These are phyloP conservation scores for Istiophorus platypterus DNA, from an alignment of 2,113 vertebrate genomes.

Conservation along the genomic window DNA sequence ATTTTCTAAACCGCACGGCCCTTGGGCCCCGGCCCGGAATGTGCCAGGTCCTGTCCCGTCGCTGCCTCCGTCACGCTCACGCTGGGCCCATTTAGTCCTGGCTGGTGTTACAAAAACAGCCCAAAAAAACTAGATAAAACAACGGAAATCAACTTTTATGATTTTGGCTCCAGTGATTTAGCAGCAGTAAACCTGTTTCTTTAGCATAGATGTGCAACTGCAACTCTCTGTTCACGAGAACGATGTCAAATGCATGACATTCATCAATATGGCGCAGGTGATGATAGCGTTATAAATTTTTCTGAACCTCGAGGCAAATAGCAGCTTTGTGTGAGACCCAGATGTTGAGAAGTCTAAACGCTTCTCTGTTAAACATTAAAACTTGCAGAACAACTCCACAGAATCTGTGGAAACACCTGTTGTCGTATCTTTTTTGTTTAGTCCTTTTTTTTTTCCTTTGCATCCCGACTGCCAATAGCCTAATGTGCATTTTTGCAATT, in stretches of 20 bases:
- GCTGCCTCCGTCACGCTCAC: neutral
- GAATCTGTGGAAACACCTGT: neutral
- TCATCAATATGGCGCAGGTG: neutral
- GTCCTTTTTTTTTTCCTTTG: neutral
- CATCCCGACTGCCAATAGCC: neutral
- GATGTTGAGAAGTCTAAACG: neutral
- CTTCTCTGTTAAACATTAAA: neutral
- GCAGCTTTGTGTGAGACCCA: neutral
- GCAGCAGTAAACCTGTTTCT: neutral
- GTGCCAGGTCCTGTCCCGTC: constrained; percentile 41
- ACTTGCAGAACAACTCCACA: neutral
- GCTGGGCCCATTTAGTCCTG: neutral
- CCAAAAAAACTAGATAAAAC: neutral
- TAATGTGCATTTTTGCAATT: neutral
- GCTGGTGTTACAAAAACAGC: neutral
- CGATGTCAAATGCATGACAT: neutral
- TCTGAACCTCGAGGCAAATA: constrained; percentile 5
- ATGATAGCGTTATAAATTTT: neutral
- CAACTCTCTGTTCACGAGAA: too few species aligned
- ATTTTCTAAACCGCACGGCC: constrained; percentile 68
- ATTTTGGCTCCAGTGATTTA: neutral
- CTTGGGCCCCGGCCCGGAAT: constrained; percentile 66
- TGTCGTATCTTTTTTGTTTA: neutral
- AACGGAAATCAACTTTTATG: neutral
- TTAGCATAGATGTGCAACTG: neutral